Evolutionary conservation across 2,888 invertebrate species (phyloP), one percentile per base, ranked within the genome.

Genomic region (Entomobrya proxima): DNA sequence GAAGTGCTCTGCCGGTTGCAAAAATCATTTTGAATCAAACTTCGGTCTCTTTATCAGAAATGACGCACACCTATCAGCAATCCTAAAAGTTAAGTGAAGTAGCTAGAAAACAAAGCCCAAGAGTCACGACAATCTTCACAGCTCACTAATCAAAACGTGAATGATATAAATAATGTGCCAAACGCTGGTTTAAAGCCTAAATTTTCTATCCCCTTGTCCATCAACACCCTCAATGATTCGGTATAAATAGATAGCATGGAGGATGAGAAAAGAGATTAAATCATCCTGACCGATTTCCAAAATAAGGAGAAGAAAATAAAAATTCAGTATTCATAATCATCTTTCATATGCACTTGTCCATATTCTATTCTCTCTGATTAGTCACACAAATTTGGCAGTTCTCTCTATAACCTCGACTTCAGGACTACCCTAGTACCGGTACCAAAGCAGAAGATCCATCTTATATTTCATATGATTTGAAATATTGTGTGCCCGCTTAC

Each of bases 1-100:
- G 80, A 0, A 88, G 44, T 1, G 87, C 88, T 21, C 88, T 64
- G 69, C 88, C 88, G 3, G 88, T 88, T 27, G 88, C 88, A 52
- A 75, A 72, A 77, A 88, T 88, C 86, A 86, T 88, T 47, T 35
- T 86, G 24, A 35, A 6, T 72, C 44, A 15, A 40, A 4, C 27
- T 75, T 30, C 4, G 55, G 15, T 7, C 21, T 7, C 1, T 35
- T 37, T 7, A 32, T 4, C n/a, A 18, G 55, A 7, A 32, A 15
- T 4, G 30, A 30, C 4, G 35, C 13, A 35, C 5, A 1, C 5
- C 1, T 1, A 24, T 69, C 18, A 24, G 1, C n/a, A 5, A 40
- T 9, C 2, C 32, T 3, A 21, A 61, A 27, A 44, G 44, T 21
- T 32, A 76, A 76, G 13, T 37, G 24, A 67, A 67, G 78, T 64